These are phyloP conservation scores for Oligia latruncula DNA, from an alignment of 2,888 invertebrate species.

Conservation along the genomic window DNA sequence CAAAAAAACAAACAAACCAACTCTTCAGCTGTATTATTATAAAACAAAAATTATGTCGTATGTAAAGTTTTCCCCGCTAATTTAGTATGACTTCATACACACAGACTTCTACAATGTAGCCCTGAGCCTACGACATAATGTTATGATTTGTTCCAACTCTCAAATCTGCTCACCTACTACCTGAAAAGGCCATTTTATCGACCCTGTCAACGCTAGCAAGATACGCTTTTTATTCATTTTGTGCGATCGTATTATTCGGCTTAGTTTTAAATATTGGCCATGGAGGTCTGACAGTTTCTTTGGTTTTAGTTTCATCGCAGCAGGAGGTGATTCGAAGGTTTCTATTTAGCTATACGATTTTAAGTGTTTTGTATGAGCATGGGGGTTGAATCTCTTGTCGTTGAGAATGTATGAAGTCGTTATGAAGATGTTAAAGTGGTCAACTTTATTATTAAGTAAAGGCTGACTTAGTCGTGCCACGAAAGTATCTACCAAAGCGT, in stretches of 20 bases:
- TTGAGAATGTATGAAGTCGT: slow-evolving; percentile 13
- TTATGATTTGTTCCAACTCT: slow-evolving; percentile 14
- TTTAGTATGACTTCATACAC: neutral
- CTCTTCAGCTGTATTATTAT: no score
- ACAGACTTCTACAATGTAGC: neutral
- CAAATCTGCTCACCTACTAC: neutral
- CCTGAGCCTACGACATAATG: neutral
- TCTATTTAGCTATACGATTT: slow-evolving; percentile 42
- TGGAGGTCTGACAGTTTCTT: slow-evolving; percentile 5
- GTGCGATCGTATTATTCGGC: slow-evolving; percentile 16
- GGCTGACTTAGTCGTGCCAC: neutral
- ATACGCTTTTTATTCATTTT: slow-evolving; percentile 21
- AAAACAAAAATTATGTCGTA: no score
- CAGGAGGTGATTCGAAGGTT: slow-evolving; percentile 25
- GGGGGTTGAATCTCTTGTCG: neutral
- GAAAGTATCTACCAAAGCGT: neutral
- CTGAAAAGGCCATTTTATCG: slow-evolving; percentile 42
- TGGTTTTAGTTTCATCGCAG: slow-evolving; percentile 39
- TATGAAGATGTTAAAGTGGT: neutral
- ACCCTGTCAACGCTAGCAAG: neutral
- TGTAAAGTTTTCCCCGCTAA: neutral
- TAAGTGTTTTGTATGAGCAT: slow-evolving; percentile 20
- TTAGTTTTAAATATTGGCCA: slow-evolving; percentile 38
- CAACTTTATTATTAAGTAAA: neutral
- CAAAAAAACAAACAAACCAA: no score